Evolutionary conservation across 1,140 invertebrate species (phyloP).

Genomic region (Cyrtorhinus lividipennis): DNA sequence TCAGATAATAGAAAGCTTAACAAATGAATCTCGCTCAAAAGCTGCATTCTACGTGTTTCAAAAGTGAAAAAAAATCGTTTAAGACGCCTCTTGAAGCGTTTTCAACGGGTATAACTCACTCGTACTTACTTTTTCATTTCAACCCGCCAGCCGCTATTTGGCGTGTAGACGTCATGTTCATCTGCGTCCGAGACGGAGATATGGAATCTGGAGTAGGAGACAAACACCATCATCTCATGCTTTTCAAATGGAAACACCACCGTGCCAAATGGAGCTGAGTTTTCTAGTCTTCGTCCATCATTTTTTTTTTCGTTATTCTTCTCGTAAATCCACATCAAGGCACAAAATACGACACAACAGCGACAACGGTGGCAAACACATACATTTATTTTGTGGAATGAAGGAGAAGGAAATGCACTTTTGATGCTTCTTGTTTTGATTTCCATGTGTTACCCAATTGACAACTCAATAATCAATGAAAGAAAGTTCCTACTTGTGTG

Average conservation of each 20-base stretch:
- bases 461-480: too few species aligned
- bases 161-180: slow-evolving; percentile 7
- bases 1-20: too few species aligned
- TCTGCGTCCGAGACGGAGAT: slow-evolving; percentile 21
- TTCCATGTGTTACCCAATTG: too few species aligned
- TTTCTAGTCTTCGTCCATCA: not conserved
- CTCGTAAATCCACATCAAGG: too few species aligned
- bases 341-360: not conserved
- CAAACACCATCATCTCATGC: slow-evolving; percentile 10
- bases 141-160: slow-evolving; percentile 14
- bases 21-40: too few species aligned
- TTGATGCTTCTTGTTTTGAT: too few species aligned
- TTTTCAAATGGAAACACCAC: not conserved
- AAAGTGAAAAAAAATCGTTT: too few species aligned
- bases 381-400: not conserved
- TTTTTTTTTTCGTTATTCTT: too few species aligned
- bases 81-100: too few species aligned
- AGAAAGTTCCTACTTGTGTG: too few species aligned
- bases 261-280: not conserved
- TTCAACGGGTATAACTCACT: too few species aligned
- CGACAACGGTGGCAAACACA: not conserved
- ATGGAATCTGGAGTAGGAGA: slow-evolving; percentile 21
- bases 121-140: slow-evolving; percentile 21
- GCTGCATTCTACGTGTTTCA: too few species aligned
- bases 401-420: not conserved